A percentile compares a stretch with the other conserved stretches of the same genome.
phyloP scores from a whole-genome alignment of 2,888 invertebrate genomes.

The Deroplatys truncata region DNA sequence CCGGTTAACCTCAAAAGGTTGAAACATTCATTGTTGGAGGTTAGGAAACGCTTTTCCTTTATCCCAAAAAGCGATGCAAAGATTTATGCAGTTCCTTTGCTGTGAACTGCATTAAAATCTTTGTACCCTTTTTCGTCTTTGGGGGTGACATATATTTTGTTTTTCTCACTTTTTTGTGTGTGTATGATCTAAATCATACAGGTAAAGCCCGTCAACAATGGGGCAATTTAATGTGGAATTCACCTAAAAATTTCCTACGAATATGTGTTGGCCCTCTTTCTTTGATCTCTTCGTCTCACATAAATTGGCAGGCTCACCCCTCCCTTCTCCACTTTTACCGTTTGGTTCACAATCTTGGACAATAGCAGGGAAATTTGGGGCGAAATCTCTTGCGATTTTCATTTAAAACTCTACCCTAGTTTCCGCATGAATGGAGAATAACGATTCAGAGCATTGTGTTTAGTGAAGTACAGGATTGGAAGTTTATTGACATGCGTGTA shows the following conservation, averaged over 20 bases:
- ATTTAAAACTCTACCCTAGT: constrained; percentile 6
- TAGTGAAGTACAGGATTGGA: neutral
- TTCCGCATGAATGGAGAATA: constrained; percentile 18
- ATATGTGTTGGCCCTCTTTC: neutral
- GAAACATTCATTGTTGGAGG: neutral
- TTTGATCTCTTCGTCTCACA: neutral
- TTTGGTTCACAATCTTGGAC: neutral
- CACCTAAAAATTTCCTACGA: neutral
- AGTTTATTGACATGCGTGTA: neutral
- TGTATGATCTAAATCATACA: neutral
- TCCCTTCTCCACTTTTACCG: neutral
- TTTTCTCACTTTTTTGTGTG: neutral
- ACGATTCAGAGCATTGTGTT: constrained; percentile 18
- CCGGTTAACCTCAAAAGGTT: neutral
- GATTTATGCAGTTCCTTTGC: neutral
- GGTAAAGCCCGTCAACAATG: neutral
- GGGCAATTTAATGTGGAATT: neutral
- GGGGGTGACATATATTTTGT: neutral
- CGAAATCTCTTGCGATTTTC: constrained; percentile 20
- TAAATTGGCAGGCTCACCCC: neutral
- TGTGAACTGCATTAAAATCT: neutral
- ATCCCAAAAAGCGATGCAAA: neutral
- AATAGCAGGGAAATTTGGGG: constrained; percentile 21
- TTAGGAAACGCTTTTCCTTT: neutral
- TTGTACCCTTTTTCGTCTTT: neutral